Percentiles rank a stretch among this genome's conserved stretches.
phyloP scores from a whole-genome alignment of 2,888 invertebrate genomes.

The Oligia strigilis region DNA sequence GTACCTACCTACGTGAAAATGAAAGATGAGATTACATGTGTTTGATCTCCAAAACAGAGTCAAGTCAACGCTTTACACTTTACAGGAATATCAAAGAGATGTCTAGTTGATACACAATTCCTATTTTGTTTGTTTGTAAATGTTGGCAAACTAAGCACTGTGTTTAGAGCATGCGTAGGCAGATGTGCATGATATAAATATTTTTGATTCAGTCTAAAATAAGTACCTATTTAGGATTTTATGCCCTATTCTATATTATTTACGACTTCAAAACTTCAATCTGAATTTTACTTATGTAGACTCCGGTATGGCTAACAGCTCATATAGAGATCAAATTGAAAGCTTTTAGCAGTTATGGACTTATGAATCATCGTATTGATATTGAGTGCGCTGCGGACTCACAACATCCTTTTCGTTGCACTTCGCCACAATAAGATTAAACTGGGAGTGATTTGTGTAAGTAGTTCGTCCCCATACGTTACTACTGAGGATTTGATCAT shows the following conservation, averaged over 20 bases:
- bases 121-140: constrained; percentile 48
- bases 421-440: constrained; percentile 48
- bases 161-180: constrained; percentile 26
- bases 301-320: constrained; percentile 8
- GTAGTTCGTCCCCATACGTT: constrained; percentile 28
- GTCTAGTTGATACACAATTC: constrained; percentile 32
- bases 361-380: constrained; percentile 45
- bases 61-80: constrained; percentile 18
- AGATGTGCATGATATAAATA: constrained; percentile 9
- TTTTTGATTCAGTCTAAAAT: constrained; percentile 22
- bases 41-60: constrained; percentile 50
- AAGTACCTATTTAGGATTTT: constrained; percentile 30
- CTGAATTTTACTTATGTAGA: background rate
- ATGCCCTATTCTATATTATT: constrained; percentile 32
- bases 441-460: constrained; percentile 43
- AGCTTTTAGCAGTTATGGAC: constrained; percentile 48
- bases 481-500: constrained; percentile 36
- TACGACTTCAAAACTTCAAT: constrained; percentile 9
- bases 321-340: constrained; percentile 29
- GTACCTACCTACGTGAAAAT: background rate
- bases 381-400: constrained; percentile 13
- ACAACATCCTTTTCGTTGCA: constrained; percentile 41
- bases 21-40: constrained; percentile 31
- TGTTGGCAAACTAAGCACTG: constrained; percentile 28
- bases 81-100: constrained; percentile 43